Base-by-base conservation (phyloP, 2,888 invertebrate species). In the Acronicta aceris region DNA sequence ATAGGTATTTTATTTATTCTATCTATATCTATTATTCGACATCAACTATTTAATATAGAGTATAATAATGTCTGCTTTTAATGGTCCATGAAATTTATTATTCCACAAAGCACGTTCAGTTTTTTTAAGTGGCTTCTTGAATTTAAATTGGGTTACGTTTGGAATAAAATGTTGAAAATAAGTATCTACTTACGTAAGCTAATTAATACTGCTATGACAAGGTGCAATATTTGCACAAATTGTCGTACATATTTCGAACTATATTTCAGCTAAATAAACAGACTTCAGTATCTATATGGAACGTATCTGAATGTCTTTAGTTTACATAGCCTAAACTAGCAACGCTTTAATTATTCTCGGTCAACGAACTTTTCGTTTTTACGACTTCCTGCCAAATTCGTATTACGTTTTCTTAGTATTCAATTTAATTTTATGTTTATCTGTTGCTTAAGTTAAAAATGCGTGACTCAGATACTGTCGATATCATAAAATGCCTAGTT, bases 271-370 rank as follows among this genome's bases (percentile, higher is more conserved):
- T 74, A 59, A 70, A 43, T 8, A 60, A 62, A 75, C 43, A 65
- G 59, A 49, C 74, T 75, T 71, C 15, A 55, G 57, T 76, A 62
- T 70, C 71, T 76, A 54, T 71, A 45, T 55, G 58, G 30, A 62
- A 48, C 53, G 30, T 46, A 52, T 53, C 42, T 63, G 55, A 58
- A 59, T 55, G 49, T n/a, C 46, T 53, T 51, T 8, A 49, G 65
- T 76, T 74, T 74, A 61, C 61, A 59, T 65, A 71, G 65, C 63
- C 30, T 49, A 65, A 58, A 75, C 52, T 54, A 6, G n/a, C n/a
- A 7, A 47, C 16, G 17, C 5, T 36, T 25, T 59, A 54, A 64
- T 66, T 50, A 61, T 51, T 58, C 36, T 33, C 56, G 75, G 76
- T 66, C 63, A 60, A 46, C 17, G 76, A 76, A 40, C 76, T 71